phyloP scores from a whole-genome alignment of 2,113 vertebrate genomes.

The Peromyscus maniculatus region DNA sequence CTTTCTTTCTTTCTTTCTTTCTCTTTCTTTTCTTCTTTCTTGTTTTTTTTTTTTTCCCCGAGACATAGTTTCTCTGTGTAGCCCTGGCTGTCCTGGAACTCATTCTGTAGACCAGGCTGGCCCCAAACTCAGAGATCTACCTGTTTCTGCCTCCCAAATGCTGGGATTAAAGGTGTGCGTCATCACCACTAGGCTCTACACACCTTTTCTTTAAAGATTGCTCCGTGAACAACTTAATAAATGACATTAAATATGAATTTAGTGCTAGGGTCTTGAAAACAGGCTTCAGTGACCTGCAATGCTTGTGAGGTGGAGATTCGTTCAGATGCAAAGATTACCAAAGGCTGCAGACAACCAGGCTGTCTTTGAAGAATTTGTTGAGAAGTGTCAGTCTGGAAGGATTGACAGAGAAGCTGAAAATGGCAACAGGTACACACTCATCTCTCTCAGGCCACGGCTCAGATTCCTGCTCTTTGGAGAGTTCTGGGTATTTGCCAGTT shows the following conservation, averaged over 20 bases:
- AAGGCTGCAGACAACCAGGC: not conserved
- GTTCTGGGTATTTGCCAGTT: not conserved
- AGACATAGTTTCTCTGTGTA: too few relatives aligned
- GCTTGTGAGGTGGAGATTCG: not conserved
- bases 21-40: too few relatives aligned
- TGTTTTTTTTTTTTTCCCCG: too few relatives aligned
- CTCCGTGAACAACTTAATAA: not conserved
- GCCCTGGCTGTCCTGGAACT: too few relatives aligned
- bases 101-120: too few relatives aligned
- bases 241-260: not conserved
- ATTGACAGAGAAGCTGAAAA: not conserved
- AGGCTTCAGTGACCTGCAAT: not conserved
- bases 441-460: not conserved
- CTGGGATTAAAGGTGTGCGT: too few relatives aligned
- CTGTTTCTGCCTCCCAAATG: too few relatives aligned
- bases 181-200: too few relatives aligned
- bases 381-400: not conserved
- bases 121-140: too few relatives aligned
- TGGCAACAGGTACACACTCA: not conserved
- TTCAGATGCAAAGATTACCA: not conserved
- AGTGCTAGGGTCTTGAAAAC: not conserved
- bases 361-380: not conserved
- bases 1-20: too few relatives aligned
- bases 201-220: constrained; percentile 9
- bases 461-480: not conserved